These are phyloP conservation scores for Helicorthomorpha holstii DNA, from an alignment of 1,140 invertebrate genomes.

Conservation along the genomic window DNA sequence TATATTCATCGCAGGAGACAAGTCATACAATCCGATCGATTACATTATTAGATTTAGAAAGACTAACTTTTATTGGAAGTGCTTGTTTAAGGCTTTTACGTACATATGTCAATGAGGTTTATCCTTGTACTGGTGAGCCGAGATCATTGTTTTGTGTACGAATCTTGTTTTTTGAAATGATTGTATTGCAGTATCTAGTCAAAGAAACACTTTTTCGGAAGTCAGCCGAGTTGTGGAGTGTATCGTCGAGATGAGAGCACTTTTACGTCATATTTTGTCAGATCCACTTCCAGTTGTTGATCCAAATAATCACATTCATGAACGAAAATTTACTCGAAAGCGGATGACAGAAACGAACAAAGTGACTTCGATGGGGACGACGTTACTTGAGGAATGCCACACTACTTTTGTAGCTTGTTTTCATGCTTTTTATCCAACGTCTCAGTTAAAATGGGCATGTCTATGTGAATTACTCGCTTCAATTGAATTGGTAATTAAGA, in stretches of 20 bases:
- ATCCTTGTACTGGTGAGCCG: constrained; percentile 45
- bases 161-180: too few relatives aligned
- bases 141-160: too few relatives aligned
- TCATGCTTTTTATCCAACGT: constrained; percentile 89
- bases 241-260: constrained; percentile 63
- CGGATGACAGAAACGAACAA: constrained; percentile 13
- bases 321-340: background rate
- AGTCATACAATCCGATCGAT: constrained; percentile 18
- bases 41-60: constrained; percentile 49
- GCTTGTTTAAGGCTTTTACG: constrained; percentile 61
- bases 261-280: constrained; percentile 66
- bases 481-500: constrained; percentile 48
- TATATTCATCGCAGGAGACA: constrained; percentile 3
- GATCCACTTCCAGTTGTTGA: constrained; percentile 31
- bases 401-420: constrained; percentile 79
- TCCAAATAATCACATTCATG: background rate
- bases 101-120: constrained; percentile 75
- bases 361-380: constrained; percentile 12
- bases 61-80: constrained; percentile 71
- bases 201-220: constrained; percentile 16
- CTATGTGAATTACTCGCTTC: constrained; percentile 66
- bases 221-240: constrained; percentile 48
- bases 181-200: background rate
- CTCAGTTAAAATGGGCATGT: constrained; percentile 78
- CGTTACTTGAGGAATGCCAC: constrained; percentile 74